These are phyloP conservation scores for Diachrysia chrysitis DNA, from an alignment of 2,888 invertebrate genomes.

Conservation along the genomic window DNA sequence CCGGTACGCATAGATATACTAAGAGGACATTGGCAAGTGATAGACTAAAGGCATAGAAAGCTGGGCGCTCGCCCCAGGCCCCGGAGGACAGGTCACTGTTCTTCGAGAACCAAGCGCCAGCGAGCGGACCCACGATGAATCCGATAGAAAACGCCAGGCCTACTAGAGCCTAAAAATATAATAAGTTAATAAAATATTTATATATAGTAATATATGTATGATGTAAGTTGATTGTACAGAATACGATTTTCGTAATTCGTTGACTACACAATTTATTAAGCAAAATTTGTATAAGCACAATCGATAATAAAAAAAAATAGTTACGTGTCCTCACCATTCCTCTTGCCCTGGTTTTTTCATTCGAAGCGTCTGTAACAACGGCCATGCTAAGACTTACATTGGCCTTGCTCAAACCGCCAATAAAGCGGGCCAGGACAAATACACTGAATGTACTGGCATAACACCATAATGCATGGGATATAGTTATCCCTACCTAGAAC, in stretches of 20 bases:
- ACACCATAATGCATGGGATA: constrained; percentile 97
- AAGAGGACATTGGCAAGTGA: constrained; percentile 94
- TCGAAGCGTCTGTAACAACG: constrained; percentile 97
- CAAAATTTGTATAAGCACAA: too few species aligned
- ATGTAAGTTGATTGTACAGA: too few species aligned
- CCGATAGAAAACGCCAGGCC: constrained; percentile 99
- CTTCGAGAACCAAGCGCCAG: constrained; percentile 96
- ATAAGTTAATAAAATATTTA: constrained; percentile 6
- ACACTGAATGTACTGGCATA: constrained; percentile 95
- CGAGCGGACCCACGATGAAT: constrained; percentile 98
- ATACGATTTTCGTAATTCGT: too few species aligned
- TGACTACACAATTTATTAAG: too few species aligned
- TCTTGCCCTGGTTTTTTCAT: constrained; percentile 94
- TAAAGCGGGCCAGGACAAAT: constrained; percentile 97
- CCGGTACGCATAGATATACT: constrained; percentile 92
- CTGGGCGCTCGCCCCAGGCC: constrained; percentile 95
- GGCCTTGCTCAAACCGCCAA: constrained; percentile 98
- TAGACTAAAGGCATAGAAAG: constrained; percentile 93
- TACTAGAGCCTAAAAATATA: constrained; percentile 94
- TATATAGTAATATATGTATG: too few species aligned
- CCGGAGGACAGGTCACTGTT: constrained; percentile 88
- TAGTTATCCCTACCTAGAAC: constrained; percentile 93
- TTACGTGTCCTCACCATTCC: constrained; percentile 94
- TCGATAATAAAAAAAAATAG: too few species aligned
- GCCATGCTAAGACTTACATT: constrained; percentile 99